phyloP scores from a whole-genome alignment of 2,797 vertebrate species.

The Artibeus jamaicensis region DNA sequence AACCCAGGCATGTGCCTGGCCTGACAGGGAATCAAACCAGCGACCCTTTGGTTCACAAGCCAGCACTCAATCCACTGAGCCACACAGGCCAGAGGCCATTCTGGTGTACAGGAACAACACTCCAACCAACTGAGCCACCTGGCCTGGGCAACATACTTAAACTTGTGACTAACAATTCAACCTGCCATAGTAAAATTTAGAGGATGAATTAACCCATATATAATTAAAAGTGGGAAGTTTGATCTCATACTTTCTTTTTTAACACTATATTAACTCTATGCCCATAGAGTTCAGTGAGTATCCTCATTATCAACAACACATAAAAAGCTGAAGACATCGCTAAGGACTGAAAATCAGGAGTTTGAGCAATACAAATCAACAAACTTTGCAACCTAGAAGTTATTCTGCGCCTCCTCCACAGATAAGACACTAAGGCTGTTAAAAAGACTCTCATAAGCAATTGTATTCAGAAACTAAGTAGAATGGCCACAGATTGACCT shows the following conservation, averaged over 20 bases:
- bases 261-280: neutral
- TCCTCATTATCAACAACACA: conserved; percentile 26
- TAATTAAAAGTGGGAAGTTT: conserved; percentile 8
- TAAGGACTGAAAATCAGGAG: neutral
- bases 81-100: neutral
- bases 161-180: neutral
- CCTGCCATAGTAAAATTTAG: conserved; percentile 13
- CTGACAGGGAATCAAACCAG: too few species aligned
- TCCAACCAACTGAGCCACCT: neutral
- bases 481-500: neutral
- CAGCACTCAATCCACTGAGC: too few species aligned
- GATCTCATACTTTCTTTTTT: neutral
- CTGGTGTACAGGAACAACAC: neutral
- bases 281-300: neutral
- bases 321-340: neutral
- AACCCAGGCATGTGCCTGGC: too few species aligned
- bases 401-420: neutral
- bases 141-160: neutral
- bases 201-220: neutral
- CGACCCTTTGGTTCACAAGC: too few species aligned
- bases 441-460: neutral
- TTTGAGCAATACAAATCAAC: neutral
- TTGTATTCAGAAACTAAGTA: conserved; percentile 10
- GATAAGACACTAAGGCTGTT: neutral
- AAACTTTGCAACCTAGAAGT: neutral